phyloP scores from a whole-genome alignment of 2,888 invertebrate genomes.

The Helicoverpa assulta region DNA sequence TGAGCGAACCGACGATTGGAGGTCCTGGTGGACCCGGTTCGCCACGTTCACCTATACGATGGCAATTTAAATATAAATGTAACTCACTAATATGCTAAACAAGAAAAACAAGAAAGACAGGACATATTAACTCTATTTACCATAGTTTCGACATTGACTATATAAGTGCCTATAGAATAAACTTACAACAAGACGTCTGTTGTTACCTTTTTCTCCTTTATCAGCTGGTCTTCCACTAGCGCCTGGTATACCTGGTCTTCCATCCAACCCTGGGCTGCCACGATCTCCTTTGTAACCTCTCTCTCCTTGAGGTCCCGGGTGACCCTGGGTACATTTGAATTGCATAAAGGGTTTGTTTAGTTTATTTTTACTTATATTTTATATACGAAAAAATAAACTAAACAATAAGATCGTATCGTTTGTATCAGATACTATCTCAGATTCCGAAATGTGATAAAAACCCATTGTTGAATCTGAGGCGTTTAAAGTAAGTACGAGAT shows the following conservation, averaged over 20 bases:
- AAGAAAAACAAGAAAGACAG: no score
- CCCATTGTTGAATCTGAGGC: neutral
- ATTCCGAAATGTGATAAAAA: neutral
- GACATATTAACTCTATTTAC: no score
- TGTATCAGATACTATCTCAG: neutral
- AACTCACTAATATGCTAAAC: no score
- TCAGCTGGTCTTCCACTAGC: slow-evolving; percentile 91
- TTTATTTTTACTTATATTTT: neutral
- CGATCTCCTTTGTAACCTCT: slow-evolving; percentile 92
- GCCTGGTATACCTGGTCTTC: slow-evolving; percentile 91
- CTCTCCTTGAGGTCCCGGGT: slow-evolving; percentile 89
- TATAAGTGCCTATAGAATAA: no score
- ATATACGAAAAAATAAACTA: no score
- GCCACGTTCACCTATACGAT: slow-evolving; percentile 84
- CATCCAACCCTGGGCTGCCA: slow-evolving; percentile 92
- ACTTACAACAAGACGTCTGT: no score
- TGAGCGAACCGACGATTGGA: slow-evolving; percentile 70
- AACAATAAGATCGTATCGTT: neutral
- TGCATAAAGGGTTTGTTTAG: neutral
- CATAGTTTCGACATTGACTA: no score
- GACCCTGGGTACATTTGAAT: slow-evolving; percentile 73
- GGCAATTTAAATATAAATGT: neutral
- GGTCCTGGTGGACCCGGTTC: slow-evolving; percentile 85
- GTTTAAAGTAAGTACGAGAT: neutral
- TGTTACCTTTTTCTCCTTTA: slow-evolving; percentile 93